phyloP scores from a whole-genome alignment of 2,888 invertebrate genomes.

The Drosophila colorata region DNA sequence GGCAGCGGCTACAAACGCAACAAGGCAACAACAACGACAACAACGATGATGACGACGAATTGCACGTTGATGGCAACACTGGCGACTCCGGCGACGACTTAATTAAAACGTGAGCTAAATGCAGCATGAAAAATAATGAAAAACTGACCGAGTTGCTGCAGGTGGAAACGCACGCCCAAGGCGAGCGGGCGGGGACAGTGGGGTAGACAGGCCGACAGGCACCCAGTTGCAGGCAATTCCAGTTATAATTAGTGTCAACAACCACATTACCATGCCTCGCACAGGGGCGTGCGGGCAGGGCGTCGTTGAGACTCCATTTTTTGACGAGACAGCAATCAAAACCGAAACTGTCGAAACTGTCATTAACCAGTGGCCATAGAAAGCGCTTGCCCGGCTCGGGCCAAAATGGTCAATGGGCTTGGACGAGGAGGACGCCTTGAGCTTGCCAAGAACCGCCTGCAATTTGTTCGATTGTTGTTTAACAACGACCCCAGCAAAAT shows the following conservation, averaged over 20 bases:
- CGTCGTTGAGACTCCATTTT: conserved; percentile 32
- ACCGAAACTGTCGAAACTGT: conserved; percentile 73
- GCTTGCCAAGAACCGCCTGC: conserved; percentile 56
- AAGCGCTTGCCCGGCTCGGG: conserved; percentile 30
- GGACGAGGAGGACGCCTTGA: conserved; percentile 34
- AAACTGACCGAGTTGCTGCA: conserved; percentile 74
- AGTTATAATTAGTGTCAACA: conserved; percentile 81
- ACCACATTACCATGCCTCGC: conserved; percentile 72
- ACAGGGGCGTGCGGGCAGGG: background rate
- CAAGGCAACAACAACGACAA: conserved; percentile 22
- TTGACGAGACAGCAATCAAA: conserved; percentile 63
- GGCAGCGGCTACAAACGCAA: conserved; percentile 20
- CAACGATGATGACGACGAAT: conserved; percentile 32
- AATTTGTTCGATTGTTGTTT: conserved; percentile 10
- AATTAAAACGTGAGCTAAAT: conserved; percentile 82
- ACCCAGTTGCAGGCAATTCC: conserved; percentile 64
- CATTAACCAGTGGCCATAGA: conserved; percentile 62
- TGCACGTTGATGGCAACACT: conserved; percentile 28
- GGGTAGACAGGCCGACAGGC: conserved; percentile 28
- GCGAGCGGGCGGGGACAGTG: conserved; percentile 8
- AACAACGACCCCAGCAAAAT: conserved; percentile 12
- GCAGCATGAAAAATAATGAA: conserved; percentile 81
- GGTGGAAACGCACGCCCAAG: conserved; percentile 52
- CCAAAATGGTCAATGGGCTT: conserved; percentile 44
- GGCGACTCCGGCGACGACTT: conserved; percentile 67